Conservation (phyloP, 2,797 vertebrate species). For the Adelosebastes latens region DNA sequence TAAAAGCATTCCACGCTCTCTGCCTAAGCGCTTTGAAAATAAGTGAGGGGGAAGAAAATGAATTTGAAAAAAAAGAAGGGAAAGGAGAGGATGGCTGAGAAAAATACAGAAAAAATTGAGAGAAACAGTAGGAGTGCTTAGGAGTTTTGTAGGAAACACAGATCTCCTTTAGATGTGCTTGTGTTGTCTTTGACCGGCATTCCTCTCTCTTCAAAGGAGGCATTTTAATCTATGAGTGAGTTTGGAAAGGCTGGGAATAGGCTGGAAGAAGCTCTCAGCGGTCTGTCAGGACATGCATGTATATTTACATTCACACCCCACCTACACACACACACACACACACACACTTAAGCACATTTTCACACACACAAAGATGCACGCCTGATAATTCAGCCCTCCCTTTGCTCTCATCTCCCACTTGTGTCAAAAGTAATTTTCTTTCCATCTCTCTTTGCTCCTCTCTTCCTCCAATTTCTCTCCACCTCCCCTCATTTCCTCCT, state of each 20-base stretch:
- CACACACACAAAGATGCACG: constrained; percentile 21
- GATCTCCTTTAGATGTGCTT: constrained; percentile 23
- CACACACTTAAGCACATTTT: background rate
- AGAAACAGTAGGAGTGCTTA: background rate
- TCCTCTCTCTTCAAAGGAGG: constrained; percentile 25
- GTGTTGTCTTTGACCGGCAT: constrained; percentile 21
- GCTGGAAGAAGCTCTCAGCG: constrained; percentile 11
- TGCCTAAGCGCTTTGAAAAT: constrained; percentile 45
- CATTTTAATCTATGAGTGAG: constrained; percentile 29
- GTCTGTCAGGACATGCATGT: constrained; percentile 18
- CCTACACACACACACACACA: background rate
- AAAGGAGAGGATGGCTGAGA: background rate
- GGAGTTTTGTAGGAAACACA: background rate
- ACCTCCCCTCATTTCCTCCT: constrained; percentile 36
- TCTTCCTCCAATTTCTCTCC: constrained; percentile 39
- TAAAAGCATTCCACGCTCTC: constrained; percentile 6
- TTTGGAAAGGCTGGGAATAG: constrained; percentile 2
- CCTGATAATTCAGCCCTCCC: constrained; percentile 55
- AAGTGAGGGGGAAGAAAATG: constrained; percentile 33
- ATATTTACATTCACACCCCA: constrained; percentile 8
- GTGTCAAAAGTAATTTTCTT: constrained; percentile 70
- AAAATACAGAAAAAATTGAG: background rate
- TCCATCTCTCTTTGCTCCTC: constrained; percentile 59
- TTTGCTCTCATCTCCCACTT: constrained; percentile 61
- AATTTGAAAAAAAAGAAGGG: background rate